Conservation (phyloP, 2,113 vertebrate species). For the Phylloscopus trochiloides region DNA sequence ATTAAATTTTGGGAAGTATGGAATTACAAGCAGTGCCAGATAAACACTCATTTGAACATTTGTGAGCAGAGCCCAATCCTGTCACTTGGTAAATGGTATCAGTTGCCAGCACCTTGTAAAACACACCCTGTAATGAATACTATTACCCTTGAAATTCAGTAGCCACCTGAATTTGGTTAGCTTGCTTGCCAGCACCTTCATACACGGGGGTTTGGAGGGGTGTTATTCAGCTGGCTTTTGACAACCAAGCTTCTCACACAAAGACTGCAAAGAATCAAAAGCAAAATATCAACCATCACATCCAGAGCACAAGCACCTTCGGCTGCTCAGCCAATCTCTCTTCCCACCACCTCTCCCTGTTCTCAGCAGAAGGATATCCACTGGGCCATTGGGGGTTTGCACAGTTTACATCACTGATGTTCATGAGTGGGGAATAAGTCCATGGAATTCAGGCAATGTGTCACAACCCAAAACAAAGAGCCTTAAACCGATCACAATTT, state of each 20-base stretch:
- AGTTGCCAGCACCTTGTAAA: neutral
- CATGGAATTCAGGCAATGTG: neutral
- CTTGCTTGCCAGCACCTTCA: neutral
- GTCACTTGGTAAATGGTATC: neutral
- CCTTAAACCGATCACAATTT: neutral
- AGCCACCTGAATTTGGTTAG: neutral
- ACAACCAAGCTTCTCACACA: neutral
- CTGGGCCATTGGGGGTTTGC: neutral
- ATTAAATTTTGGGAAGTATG: neutral
- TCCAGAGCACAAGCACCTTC: neutral
- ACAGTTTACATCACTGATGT: neutral
- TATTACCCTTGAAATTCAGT: neutral
- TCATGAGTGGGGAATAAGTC: neutral
- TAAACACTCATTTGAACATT: neutral
- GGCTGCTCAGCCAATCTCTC: neutral
- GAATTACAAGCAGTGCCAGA: neutral
- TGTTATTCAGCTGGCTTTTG: neutral
- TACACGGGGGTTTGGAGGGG: fast-evolving
- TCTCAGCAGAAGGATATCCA: neutral
- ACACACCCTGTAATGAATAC: fast-evolving
- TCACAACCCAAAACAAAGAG: neutral
- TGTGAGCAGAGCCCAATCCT: neutral
- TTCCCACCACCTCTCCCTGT: neutral
- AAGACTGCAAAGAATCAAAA: neutral
- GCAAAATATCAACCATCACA: neutral